A percentile compares a stretch with the other conserved stretches of the same genome.
These are phyloP conservation scores for Stegophylla sp. DNA, from an alignment of 2,888 invertebrate species.

Conservation along the genomic window DNA sequence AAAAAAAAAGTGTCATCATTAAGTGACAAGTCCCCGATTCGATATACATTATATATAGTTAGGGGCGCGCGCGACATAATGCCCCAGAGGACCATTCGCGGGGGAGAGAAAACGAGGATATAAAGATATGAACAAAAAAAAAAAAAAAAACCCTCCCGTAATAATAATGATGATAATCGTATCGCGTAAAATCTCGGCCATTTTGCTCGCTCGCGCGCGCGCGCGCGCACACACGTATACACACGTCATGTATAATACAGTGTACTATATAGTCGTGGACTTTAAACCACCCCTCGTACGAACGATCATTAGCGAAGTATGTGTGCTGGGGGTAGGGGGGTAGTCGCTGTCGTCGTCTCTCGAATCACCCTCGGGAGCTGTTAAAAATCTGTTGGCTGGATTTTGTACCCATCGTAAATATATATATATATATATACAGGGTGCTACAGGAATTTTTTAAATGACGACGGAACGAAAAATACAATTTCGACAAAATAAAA, in stretches of 20 bases:
- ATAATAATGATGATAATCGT: conserved; percentile 49
- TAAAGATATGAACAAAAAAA: too few relatives aligned
- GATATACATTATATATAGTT: neutral
- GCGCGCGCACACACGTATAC: neutral
- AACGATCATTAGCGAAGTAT: conserved; percentile 53
- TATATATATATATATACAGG: neutral
- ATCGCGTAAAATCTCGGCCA: conserved; percentile 48
- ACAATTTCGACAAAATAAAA: too few relatives aligned
- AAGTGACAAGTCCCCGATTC: conserved; percentile 30
- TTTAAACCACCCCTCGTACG: conserved; percentile 35
- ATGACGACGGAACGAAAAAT: too few relatives aligned
- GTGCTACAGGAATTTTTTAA: too few relatives aligned
- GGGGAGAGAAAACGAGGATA: conserved; percentile 16
- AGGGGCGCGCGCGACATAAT: neutral
- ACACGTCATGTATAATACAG: too few relatives aligned
- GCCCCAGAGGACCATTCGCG: neutral
- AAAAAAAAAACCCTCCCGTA: conserved; percentile 34
- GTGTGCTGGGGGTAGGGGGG: conserved; percentile 6
- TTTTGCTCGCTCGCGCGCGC: conserved; percentile 7
- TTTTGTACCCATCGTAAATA: neutral
- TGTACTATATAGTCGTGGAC: neutral
- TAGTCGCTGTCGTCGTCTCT: neutral
- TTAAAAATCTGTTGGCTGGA: conserved; percentile 55
- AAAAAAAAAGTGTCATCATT: conserved; percentile 17
- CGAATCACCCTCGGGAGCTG: conserved; percentile 49